Evolutionary conservation across 2,797 vertebrate species (phyloP), one percentile per base, ranked within the genome.

Genomic region (Sebastes nivosus): DNA sequence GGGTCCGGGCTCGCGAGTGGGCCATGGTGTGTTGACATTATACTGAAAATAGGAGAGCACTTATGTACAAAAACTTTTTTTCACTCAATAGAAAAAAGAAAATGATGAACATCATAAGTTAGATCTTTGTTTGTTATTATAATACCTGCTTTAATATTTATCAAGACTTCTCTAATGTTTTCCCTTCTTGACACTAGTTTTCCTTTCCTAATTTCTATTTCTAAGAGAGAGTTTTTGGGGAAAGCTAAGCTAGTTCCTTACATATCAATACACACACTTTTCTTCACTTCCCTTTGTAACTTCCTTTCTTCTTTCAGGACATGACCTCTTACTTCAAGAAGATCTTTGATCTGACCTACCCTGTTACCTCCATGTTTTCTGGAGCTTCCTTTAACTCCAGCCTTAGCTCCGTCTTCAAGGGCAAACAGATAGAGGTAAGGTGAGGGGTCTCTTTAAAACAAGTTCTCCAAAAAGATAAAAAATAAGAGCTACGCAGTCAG

Each of bases 301-400:
- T 59, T 50, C 7, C 6, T 66, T 74, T 60, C n/a, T 18, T 67
- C 38, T 34, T 76, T 57, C 84, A 99, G 98, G 96, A 95, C 4
- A 97, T 98, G 96, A 97, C 96, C 1, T 98, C 97, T 0, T 90
- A 97, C 90, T 94, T 96, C 79, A 98, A 96, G 93, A 96, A 96
- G 16, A 92, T 98, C 32, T 88, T 98, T 27, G 98, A 99, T 88
- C 88, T 99, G 94, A 99, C 98, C 0, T 99, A 99, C 81, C 98
- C 98, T 0, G 94, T 98, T 77, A 99, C 98, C 9, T 98, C 98
- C 30, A 97, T 99, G 97, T 99, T 99, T 90, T 98, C 97, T 3
- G 97, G 98, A 65, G 96, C 97, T 0, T 94, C 97, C 79, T 98
- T 99, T 87, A 98, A 99, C 93, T 96, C 91, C 10, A 92, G 96